A percentile compares a stretch with the other conserved stretches of the same genome.
Conservation (phyloP, 2,113 vertebrate species). For the Hemiprocne comata region DNA sequence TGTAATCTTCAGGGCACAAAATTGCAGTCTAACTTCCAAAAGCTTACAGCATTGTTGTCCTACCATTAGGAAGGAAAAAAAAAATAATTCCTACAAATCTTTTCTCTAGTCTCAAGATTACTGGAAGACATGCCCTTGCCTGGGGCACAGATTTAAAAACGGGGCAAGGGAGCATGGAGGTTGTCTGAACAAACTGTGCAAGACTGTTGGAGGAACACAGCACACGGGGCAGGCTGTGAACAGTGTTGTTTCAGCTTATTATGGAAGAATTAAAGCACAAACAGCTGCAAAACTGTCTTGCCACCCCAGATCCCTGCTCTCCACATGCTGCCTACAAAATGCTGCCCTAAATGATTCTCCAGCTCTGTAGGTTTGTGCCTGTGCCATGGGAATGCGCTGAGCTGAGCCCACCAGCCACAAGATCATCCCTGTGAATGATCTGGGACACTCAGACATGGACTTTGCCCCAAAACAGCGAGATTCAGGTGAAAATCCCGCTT, state of each 20-base stretch:
- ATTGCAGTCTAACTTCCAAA: neutral
- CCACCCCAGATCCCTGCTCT: neutral
- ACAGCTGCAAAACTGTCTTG: neutral
- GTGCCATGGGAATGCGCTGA: rapidly evolving
- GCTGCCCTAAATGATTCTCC: neutral
- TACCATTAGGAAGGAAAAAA: neutral
- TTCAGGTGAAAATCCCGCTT: neutral
- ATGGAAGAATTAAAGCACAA: neutral
- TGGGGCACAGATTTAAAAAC: neutral
- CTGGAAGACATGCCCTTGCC: neutral
- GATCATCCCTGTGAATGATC: rapidly evolving
- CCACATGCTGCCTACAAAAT: rapidly evolving
- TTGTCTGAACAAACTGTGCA: neutral
- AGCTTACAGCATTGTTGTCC: neutral
- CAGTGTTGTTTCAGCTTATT: neutral
- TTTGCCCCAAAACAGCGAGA: neutral
- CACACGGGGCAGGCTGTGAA: neutral
- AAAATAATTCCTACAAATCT: neutral
- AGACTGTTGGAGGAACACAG: neutral
- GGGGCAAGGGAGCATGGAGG: neutral
- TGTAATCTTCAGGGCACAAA: neutral
- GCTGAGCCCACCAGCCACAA: neutral
- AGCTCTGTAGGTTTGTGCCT: neutral
- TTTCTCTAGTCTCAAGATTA: neutral
- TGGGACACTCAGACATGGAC: rapidly evolving